Evolutionary conservation across 2,113 vertebrate genomes (phyloP).

Genomic region (Trogon surrucura): DNA sequence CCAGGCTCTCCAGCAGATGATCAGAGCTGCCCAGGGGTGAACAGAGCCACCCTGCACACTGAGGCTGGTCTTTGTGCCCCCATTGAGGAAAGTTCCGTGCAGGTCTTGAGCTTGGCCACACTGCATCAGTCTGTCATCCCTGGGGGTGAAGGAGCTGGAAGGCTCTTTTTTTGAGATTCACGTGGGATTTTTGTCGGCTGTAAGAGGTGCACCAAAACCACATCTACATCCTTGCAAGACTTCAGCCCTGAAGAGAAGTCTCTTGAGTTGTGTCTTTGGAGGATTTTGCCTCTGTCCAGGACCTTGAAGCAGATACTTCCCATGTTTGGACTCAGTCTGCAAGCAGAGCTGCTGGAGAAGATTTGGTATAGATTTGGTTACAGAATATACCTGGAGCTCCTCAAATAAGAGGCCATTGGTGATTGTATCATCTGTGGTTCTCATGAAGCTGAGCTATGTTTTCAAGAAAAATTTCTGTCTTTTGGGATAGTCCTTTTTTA

Average conservation of each 20-base stretch:
- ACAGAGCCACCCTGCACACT: neutral
- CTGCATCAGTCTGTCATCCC: rapidly evolving
- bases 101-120: neutral
- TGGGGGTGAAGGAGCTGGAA: neutral
- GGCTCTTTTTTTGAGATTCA: neutral
- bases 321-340: neutral
- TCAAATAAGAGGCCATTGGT: neutral
- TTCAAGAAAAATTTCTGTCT: neutral
- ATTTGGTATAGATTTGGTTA: neutral
- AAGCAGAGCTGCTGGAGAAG: neutral
- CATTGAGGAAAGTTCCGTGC: neutral
- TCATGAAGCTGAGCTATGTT: rapidly evolving
- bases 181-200: neutral
- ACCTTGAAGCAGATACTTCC: neutral
- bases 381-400: neutral
- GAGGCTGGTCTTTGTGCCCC: neutral
- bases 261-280: neutral
- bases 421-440: neutral
- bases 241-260: neutral
- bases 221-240: neutral
- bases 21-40: neutral
- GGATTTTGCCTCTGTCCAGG: neutral
- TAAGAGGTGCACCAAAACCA: neutral
- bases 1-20: neutral
- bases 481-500: neutral